Base-by-base conservation (phyloP, 2,888 invertebrate genomes). In the Trachelus stipa region DNA sequence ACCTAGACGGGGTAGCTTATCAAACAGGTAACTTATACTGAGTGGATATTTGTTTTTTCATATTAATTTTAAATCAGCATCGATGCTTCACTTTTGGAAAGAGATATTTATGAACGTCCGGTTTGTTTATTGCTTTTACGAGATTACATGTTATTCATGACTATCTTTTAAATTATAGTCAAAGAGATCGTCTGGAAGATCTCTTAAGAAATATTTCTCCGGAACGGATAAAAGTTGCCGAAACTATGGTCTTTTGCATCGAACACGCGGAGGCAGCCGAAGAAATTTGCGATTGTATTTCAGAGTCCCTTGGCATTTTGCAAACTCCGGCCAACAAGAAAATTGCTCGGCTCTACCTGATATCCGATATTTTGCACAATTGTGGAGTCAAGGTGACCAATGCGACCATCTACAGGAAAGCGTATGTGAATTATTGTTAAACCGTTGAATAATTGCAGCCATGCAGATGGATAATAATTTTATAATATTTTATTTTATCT, bases 161-260 rank as follows among this genome's bases (percentile, higher is more conserved):
- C 33, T n/a, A 30, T 34, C 15, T 76, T 69, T 77, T 75, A 75
- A 82, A 81, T 87, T 89, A 37, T 90, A 97, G 97, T 81, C 98
- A 99, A 93, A 94, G 99, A 84, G 98, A 98, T 90, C 94, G 98
- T 0, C 92, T 99, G 68, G 99, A 99, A 92, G 97, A 98, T 92
- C 93, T 99, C 87, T 94, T 99, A 83, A 94, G 98, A 31, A 95
- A 95, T 81, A 93, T 99, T 88, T 95, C 95, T 0, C 97, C 97
- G 1, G 96, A 97, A 87, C 94, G 96, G 77, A 92, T 93, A 80
- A 95, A 95, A 91, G 95, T 99, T 79, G 98, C 96, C 11, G 98
- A 98, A 90, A 97, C 96, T 30, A 99, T 99, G 99, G 96, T 99
- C 76, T 99, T 98, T 94, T 99, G 99, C 92, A 96, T 99, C 81